These are phyloP conservation scores for Eueremaeus valkanovi DNA, from an alignment of 2,888 invertebrate species.

Conservation along the genomic window DNA sequence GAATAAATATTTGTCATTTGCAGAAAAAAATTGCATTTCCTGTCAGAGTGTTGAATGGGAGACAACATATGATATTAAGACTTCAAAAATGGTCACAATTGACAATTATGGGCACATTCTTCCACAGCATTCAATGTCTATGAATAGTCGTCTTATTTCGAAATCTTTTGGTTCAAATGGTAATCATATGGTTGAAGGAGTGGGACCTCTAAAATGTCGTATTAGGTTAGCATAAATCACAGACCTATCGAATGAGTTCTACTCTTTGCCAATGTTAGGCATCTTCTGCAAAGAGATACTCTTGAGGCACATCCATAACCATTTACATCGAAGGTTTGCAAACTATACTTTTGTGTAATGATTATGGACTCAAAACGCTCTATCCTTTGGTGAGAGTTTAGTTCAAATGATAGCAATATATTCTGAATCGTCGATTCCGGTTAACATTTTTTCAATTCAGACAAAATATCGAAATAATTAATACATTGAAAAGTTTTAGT, in stretches of 20 bases:
- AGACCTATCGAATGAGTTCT: constrained; percentile 6
- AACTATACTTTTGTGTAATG: neutral
- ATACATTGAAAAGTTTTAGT: constrained; percentile 23
- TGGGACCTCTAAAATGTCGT: no score
- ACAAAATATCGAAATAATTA: constrained; percentile 5
- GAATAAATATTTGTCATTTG: no score
- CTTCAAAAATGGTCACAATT: no score
- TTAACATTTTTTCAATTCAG: neutral
- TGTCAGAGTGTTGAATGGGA: no score
- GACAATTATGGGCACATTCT: no score
- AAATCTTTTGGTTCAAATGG: no score
- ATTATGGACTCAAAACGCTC: constrained; percentile 23
- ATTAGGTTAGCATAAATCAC: constrained; percentile 19
- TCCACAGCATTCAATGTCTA: no score
- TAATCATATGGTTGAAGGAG: no score
- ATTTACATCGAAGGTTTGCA: constrained; percentile 12
- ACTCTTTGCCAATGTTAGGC: neutral
- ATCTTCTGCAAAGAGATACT: constrained; percentile 15
- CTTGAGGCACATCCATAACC: constrained; percentile 25
- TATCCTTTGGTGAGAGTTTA: neutral
- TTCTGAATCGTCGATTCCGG: constrained; percentile 2
- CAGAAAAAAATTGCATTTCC: no score
- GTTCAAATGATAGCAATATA: constrained; percentile 12
- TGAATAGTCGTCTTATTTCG: no score
- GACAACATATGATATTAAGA: no score